Evolutionary conservation across 35 echinoderm and acorn worm species (phyloP), one percentile per base, ranked within the genome.

Genomic region (Apostichopus parvimensis): DNA sequence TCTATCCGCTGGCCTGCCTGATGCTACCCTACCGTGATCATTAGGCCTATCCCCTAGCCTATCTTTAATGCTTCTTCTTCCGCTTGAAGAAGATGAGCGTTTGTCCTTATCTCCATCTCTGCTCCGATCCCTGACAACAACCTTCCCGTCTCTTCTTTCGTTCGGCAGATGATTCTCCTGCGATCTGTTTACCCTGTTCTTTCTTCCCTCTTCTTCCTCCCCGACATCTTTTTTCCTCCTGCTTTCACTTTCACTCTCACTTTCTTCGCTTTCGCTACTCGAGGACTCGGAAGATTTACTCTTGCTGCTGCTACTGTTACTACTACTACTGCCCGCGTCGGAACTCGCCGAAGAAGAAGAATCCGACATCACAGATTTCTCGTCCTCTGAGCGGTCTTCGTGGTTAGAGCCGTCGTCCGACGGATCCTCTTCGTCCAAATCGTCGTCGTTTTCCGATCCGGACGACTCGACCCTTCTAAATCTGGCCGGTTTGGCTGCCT

Each of bases 401-500:
- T 8, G 9, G 25, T 8, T 20, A 17, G 7, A 87, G 4, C 18
- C 15, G 59, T 66, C 26, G 0, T 77, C 72, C 53, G 25, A 53
- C 53, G 71, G 6, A 26, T 92, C 59, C 24, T 92, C 90, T 34
- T 70, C 77, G 64, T 82, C 76, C 0, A 14, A 68, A 54, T 77
- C 72, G 5, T 93, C 92, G 14, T 93, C 92, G 10, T 86, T 22
- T 18, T 92, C 92, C 9, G 92, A 89, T 4, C 95, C 94, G 0
- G 96, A 95, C 6, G 91, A 93, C 15, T 95, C 96, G 86, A 98
- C 93, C 9, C 94, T 92, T 45, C 94, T 77, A 64, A 98, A 98
- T 78, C 94, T 95, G 57, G 80, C 78, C 6, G 70, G 82, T 64
- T 94, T 94, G 14, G 53, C 62, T n/a, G 83, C 83, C 56, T 86